Evolutionary conservation across 1,140 invertebrate genomes (phyloP).

Genomic region (Aphidius gifuensis): DNA sequence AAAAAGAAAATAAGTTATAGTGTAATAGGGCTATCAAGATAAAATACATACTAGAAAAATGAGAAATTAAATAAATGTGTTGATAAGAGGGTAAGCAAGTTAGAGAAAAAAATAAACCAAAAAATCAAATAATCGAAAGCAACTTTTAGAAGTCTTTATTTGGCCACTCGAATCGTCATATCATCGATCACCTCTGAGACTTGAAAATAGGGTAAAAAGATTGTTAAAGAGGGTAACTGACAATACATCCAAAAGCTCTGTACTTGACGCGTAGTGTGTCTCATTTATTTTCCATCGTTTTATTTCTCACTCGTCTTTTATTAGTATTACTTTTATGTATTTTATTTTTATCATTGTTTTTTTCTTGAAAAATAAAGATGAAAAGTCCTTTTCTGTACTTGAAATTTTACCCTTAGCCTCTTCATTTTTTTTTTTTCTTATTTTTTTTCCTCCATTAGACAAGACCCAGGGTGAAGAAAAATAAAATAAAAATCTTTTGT

Average conservation of each 20-base stretch:
- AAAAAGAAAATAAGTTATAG: too few relatives aligned
- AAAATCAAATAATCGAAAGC: slow-evolving; percentile 7
- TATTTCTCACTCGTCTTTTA: not conserved
- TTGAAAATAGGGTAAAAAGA: slow-evolving; percentile 2
- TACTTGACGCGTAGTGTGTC: slow-evolving; percentile 38
- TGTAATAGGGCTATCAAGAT: not conserved
- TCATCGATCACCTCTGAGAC: slow-evolving; percentile 33
- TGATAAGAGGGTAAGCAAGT: not conserved
- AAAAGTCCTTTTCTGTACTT: slow-evolving; percentile 26
- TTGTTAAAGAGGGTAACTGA: slow-evolving; percentile 18
- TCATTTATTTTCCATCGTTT: slow-evolving; percentile 41
- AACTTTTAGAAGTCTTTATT: slow-evolving; percentile 25
- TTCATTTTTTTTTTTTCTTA: slow-evolving; percentile 14
- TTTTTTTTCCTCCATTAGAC: too few relatives aligned
- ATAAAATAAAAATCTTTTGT: too few relatives aligned
- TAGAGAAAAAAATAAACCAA: slow-evolving; percentile 3
- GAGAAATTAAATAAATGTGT: slow-evolving; percentile 2
- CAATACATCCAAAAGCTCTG: slow-evolving; percentile 30
- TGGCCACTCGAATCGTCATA: slow-evolving; percentile 22
- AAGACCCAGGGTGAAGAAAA: too few relatives aligned
- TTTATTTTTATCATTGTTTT: not conserved
- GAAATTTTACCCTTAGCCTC: slow-evolving; percentile 32
- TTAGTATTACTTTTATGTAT: not conserved
- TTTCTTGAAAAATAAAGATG: too few relatives aligned
- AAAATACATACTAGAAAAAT: not conserved